These are phyloP conservation scores for Erpetoichthys calabaricus DNA, from an alignment of 2,797 vertebrate genomes.

Conservation along the genomic window DNA sequence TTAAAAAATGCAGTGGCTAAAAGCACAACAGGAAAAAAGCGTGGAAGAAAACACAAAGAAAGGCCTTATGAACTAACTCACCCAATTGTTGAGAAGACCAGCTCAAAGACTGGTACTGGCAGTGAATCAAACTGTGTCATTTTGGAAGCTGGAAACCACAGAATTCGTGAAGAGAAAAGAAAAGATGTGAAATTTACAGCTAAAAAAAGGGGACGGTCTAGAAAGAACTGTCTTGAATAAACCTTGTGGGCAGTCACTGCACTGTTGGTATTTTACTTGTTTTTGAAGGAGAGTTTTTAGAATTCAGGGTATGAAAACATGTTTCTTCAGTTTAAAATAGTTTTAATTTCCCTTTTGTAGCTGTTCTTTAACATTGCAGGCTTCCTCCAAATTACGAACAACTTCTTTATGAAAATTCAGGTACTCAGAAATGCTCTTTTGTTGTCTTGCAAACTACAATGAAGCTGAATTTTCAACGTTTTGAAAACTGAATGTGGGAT, in stretches of 20 bases:
- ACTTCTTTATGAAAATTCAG: no score
- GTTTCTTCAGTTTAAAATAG: no score
- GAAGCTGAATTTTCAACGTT: no score
- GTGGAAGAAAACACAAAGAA: constrained; percentile 84
- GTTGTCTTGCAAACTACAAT: no score
- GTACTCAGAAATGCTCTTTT: no score
- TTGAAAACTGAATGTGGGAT: no score
- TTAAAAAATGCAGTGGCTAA: constrained; percentile 59
- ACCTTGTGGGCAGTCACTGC: constrained; percentile 20
- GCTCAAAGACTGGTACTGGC: constrained; percentile 40
- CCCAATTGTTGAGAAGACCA: constrained; percentile 18
- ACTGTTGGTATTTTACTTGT: constrained; percentile 15
- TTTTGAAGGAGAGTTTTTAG: no score
- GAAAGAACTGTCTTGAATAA: constrained; percentile 46
- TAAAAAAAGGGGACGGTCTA: constrained; percentile 59
- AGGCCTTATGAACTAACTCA: constrained; percentile 30
- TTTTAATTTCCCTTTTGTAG: no score
- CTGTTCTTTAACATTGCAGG: no score
- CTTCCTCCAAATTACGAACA: no score
- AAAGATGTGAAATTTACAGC: constrained; percentile 34
- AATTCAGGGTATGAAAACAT: no score
- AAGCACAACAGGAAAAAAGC: constrained; percentile 60
- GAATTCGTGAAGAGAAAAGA: constrained; percentile 41
- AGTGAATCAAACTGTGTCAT: constrained; percentile 29
- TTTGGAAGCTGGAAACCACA: constrained; percentile 35